phyloP scores from a whole-genome alignment of 2,888 invertebrate species.

The Aplocera efformata region DNA sequence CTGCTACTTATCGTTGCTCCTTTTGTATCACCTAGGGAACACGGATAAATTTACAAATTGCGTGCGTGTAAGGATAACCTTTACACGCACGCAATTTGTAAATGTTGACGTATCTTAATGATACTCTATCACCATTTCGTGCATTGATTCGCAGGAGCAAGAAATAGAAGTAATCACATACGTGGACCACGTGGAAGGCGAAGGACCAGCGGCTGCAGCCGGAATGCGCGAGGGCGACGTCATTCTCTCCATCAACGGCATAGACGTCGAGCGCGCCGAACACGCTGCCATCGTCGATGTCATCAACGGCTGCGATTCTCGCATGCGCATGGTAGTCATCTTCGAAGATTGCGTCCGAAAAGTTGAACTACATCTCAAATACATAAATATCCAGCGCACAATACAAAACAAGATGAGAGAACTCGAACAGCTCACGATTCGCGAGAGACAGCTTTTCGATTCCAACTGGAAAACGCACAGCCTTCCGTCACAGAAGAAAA shows the following conservation, averaged over 20 bases:
- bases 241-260: slow-evolving; percentile 97
- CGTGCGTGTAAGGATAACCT: no score
- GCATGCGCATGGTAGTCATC: slow-evolving; percentile 97
- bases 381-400: slow-evolving; percentile 92
- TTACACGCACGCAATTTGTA: no score
- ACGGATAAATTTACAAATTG: no score
- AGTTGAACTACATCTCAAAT: slow-evolving; percentile 95
- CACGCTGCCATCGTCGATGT: slow-evolving; percentile 95
- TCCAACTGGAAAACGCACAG: slow-evolving; percentile 95
- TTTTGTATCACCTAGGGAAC: no score
- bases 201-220: slow-evolving; percentile 94
- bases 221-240: slow-evolving; percentile 98
- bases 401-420: slow-evolving; percentile 92
- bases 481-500: slow-evolving; percentile 91
- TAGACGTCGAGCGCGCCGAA: slow-evolving; percentile 96
- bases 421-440: slow-evolving; percentile 88
- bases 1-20: no score
- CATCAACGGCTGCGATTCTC: slow-evolving; percentile 92
- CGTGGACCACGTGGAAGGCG: slow-evolving; percentile 96
- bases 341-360: slow-evolving; percentile 98
- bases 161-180: slow-evolving; percentile 98
- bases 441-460: slow-evolving; percentile 90
- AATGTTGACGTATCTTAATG: neutral
- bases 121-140: no score
- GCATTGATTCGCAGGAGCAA: slow-evolving; percentile 80